phyloP scores from a whole-genome alignment of 2,797 vertebrate genomes.

The Darevskia mixta region DNA sequence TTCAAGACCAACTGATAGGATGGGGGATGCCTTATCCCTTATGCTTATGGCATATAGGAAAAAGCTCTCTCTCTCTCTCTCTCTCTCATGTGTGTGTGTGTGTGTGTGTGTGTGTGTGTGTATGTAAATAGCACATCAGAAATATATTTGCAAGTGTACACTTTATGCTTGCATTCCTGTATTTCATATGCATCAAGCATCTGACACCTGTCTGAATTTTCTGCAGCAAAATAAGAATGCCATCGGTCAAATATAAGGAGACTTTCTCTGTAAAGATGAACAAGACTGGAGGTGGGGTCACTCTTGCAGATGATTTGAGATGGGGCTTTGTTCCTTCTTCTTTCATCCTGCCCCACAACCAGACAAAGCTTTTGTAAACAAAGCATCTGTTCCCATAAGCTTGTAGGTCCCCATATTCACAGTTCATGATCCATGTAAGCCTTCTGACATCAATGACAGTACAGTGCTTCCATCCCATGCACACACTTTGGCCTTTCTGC shows the following conservation, averaged over 20 bases:
- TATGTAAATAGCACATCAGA: background rate
- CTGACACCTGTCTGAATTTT: background rate
- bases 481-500: constrained; percentile 35
- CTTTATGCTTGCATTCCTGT: background rate
- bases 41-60: background rate
- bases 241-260: background rate
- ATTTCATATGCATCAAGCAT: background rate
- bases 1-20: background rate
- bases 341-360: background rate
- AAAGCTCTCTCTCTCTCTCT: no score
- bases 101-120: background rate
- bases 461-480: background rate
- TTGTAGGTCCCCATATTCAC: rapidly evolving
- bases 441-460: background rate
- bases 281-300: constrained; percentile 11
- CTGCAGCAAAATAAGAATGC: background rate
- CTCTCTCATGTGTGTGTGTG: no score
- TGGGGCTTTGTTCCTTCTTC: background rate
- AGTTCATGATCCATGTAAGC: background rate
- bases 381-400: constrained; percentile 6
- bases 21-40: background rate
- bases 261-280: constrained; percentile 8
- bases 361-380: background rate
- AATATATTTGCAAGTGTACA: no score
- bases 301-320: background rate